These are phyloP conservation scores for Drosophila ambigua DNA, from an alignment of 1,140 invertebrate genomes.

Conservation along the genomic window DNA sequence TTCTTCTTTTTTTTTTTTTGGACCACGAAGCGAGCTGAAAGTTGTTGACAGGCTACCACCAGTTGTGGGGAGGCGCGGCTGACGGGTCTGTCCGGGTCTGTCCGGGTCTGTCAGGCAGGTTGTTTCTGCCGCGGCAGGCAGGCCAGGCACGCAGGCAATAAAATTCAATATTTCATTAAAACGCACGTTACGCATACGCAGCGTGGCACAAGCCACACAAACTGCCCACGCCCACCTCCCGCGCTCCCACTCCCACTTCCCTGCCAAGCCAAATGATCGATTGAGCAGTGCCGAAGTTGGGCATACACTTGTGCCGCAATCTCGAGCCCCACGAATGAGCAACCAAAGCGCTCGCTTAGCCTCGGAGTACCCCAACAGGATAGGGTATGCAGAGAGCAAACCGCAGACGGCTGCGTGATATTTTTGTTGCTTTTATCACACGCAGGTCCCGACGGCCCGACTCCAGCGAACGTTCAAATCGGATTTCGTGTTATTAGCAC, in stretches of 20 bases:
- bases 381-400: conserved; percentile 52
- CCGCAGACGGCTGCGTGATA: conserved; percentile 67
- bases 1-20: no score
- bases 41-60: conserved; percentile 44
- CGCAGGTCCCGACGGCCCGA: conserved; percentile 39
- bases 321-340: no score
- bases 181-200: conserved; percentile 81
- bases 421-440: conserved; percentile 74
- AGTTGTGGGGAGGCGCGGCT: conserved; percentile 14
- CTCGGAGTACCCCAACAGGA: not conserved
- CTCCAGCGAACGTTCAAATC: conserved; percentile 63
- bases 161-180: conserved; percentile 84
- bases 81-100: no score
- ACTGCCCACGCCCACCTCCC: not conserved
- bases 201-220: conserved; percentile 43
- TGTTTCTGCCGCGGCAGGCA: conserved; percentile 54
- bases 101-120: conserved; percentile 4
- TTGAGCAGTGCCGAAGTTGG: no score
- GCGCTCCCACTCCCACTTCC: no score
- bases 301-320: no score
- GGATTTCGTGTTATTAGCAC: conserved; percentile 79
- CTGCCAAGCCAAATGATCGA: conserved; percentile 16
- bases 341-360: not conserved
- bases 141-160: conserved; percentile 77
- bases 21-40: conserved; percentile 21